Base-by-base conservation (phyloP, 1,140 invertebrate genomes). In the Camponotus vicinus region DNA sequence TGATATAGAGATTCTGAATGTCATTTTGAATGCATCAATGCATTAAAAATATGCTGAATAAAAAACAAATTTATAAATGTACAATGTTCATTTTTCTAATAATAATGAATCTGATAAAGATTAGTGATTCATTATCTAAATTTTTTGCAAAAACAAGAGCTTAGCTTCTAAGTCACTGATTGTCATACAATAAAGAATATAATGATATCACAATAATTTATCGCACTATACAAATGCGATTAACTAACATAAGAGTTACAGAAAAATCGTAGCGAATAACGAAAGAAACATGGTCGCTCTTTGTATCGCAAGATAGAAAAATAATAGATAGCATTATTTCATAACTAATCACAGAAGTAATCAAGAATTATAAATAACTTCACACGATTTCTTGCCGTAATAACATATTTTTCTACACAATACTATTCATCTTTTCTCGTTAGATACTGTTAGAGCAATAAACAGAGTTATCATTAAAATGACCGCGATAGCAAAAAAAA, bases 371-470 rank as follows among this genome's bases (percentile, higher is more conserved):
- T 52, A 52, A 15, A 52, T 52, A 21, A 40, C 21, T 59, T 27
- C 7, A n/a, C 32, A 59, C 6, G 3, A 73, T 5, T 76, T 57
- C 40, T 34, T 15, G 21, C 15, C n/a, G 27, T 40, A 63, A 42
- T 59, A 61, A 37, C 37, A 64, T 52, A 45, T 52, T 61, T 40
- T 40, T 45, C 61, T 79, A 0, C 2, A 37, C n/a, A 3, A 13
- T 45, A 15, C 13, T 67, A 66, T 52, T 79, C 32, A 66, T 79
- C 32, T n/a, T 66, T 52, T 3, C 32, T 67, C 42, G 3, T 66
- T 66, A 78, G 59, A 67, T 67, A 79, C 67, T 34, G 8, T 79
- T 52, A 37, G 32, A 67, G 8, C 18, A 34, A 79, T 55, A 67
- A 79, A 69, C 6, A 34, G 34, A 69, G 32, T 79, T 69, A 67